phyloP scores from a whole-genome alignment of 2,113 vertebrate genomes.

The Macrotus californicus region DNA sequence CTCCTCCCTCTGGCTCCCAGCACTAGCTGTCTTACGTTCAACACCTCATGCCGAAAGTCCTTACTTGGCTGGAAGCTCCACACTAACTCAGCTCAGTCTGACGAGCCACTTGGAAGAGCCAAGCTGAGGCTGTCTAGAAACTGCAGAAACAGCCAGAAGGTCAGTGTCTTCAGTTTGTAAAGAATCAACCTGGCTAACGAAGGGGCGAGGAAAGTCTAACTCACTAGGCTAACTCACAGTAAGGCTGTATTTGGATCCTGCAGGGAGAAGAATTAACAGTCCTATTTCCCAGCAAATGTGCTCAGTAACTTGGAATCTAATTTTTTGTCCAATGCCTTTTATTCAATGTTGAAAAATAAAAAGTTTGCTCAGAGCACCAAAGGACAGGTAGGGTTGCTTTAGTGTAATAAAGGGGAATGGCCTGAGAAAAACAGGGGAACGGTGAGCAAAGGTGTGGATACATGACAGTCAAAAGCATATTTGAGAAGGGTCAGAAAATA shows the following conservation, averaged over 20 bases:
- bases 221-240: neutral
- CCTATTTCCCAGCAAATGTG: conserved; percentile 26
- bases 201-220: conserved; percentile 55
- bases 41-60: conserved; percentile 70
- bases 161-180: conserved; percentile 64
- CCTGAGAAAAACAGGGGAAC: neutral
- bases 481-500: neutral
- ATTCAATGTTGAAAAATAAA: neutral
- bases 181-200: conserved; percentile 64
- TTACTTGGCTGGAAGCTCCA: conserved; percentile 59
- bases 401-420: neutral
- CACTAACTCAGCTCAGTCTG: conserved; percentile 54
- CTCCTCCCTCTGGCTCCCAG: conserved; percentile 55
- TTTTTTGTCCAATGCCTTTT: neutral
- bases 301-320: neutral
- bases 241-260: conserved; percentile 54
- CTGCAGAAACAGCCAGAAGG: conserved; percentile 49
- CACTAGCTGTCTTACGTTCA: conserved; percentile 67
- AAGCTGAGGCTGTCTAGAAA: conserved; percentile 53
- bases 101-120: conserved; percentile 45
- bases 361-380: neutral
- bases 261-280: conserved; percentile 38
- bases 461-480: neutral
- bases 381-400: neutral
- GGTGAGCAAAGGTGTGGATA: neutral